Evolutionary conservation across 2,888 invertebrate species (phyloP).

Genomic region (Acleris literana): DNA sequence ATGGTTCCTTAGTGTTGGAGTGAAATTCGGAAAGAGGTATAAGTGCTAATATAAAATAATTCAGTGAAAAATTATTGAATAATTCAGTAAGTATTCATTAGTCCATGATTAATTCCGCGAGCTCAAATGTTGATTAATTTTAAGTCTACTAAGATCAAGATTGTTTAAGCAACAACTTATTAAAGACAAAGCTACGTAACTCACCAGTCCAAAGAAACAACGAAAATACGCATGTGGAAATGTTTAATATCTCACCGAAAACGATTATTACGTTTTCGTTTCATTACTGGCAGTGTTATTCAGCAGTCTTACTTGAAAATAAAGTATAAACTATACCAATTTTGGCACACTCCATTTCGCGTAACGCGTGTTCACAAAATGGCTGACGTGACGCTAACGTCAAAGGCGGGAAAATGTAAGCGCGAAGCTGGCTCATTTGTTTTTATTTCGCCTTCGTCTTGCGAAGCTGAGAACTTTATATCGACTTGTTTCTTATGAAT

Average conservation of each 20-base stretch:
- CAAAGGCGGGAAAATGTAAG: constrained; percentile 23
- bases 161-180: no score
- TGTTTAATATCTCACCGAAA: constrained; percentile 1
- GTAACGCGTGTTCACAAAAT: constrained; percentile 28
- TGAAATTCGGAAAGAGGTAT: constrained; percentile 51
- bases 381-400: constrained; percentile 28
- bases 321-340: constrained; percentile 28
- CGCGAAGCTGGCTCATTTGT: constrained; percentile 10
- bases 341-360: constrained; percentile 35
- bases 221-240: background rate
- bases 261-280: constrained; percentile 17
- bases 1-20: constrained; percentile 50
- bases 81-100: background rate
- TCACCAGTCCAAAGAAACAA: no score
- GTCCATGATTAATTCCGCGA: background rate
- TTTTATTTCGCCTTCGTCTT: constrained; percentile 16
- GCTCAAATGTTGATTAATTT: background rate
- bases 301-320: constrained; percentile 30
- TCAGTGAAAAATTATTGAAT: background rate
- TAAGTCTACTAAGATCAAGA: no score
- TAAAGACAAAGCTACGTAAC: no score
- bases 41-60: constrained; percentile 40
- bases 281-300: constrained; percentile 34
- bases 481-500: constrained; percentile 31
- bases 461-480: constrained; percentile 24